These are phyloP conservation scores for Lagodon rhomboides DNA, from an alignment of 2,797 vertebrate species.

Conservation along the genomic window DNA sequence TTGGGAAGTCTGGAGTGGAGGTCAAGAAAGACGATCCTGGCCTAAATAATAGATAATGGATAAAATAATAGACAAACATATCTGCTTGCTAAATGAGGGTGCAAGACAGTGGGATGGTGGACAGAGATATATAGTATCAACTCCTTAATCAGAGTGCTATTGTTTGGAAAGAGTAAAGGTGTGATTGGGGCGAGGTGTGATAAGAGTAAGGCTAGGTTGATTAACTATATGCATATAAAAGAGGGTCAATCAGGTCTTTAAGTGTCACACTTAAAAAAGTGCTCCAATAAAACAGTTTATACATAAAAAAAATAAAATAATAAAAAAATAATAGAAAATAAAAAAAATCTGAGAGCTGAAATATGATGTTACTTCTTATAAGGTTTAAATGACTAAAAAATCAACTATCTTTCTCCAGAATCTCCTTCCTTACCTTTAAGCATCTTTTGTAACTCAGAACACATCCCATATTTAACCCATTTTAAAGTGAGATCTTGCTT, in stretches of 20 bases:
- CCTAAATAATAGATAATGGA: conserved; percentile 36
- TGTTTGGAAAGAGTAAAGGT: conserved; percentile 56
- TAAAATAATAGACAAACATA: conserved; percentile 48
- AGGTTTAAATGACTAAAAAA: not conserved
- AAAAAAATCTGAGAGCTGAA: not conserved
- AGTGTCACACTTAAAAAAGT: not conserved
- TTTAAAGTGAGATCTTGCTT: no score
- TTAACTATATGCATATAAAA: conserved; percentile 28
- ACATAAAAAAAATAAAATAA: no score
- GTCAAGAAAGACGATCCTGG: conserved; percentile 27
- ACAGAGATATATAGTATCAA: conserved; percentile 20
- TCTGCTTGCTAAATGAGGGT: conserved; percentile 50
- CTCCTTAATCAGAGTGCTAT: conserved; percentile 59
- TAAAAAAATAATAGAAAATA: no score
- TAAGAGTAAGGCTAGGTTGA: conserved; percentile 26
- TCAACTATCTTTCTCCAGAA: no score
- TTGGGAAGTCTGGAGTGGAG: conserved; percentile 18
- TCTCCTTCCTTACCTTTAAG: no score
- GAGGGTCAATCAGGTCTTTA: not conserved
- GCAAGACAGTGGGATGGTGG: conserved; percentile 31
- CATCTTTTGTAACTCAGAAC: no score
- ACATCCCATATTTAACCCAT: no score
- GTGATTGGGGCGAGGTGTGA: conserved; percentile 14
- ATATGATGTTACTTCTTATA: not conserved
- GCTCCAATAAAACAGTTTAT: not conserved